These are phyloP conservation scores for Cnemophilus loriae DNA, from an alignment of 2,113 vertebrate species.

Conservation along the genomic window DNA sequence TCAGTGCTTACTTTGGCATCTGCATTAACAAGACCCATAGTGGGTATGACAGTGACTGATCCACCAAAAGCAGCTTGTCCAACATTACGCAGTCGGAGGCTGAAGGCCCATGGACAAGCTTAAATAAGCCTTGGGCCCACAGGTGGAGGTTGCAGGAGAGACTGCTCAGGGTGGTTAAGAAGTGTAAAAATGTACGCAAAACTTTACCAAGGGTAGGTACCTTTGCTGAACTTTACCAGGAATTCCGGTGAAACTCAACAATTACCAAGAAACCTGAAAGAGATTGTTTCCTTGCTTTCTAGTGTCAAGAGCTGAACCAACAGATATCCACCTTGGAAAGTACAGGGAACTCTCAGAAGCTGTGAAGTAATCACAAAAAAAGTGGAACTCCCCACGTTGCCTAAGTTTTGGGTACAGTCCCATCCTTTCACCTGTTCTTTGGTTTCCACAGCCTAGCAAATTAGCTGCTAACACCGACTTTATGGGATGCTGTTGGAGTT, in stretches of 20 bases:
- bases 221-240: neutral
- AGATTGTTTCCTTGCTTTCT: neutral
- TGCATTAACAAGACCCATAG: neutral
- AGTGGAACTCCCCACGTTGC: neutral
- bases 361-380: neutral
- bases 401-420: neutral
- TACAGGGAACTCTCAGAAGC: neutral
- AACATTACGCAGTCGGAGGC: neutral
- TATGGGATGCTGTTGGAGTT: neutral
- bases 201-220: neutral
- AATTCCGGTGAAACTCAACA: neutral
- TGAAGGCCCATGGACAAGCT: neutral
- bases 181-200: neutral
- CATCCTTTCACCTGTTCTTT: neutral
- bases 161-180: neutral
- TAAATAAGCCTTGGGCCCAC: neutral
- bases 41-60: neutral
- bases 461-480: neutral
- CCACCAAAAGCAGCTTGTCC: neutral
- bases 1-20: neutral
- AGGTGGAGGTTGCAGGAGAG: neutral
- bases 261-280: neutral
- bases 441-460: neutral
- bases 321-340: neutral
- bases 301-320: neutral